Base-by-base conservation (phyloP, 2,888 invertebrate species). In the Hoplodrina blanda region DNA sequence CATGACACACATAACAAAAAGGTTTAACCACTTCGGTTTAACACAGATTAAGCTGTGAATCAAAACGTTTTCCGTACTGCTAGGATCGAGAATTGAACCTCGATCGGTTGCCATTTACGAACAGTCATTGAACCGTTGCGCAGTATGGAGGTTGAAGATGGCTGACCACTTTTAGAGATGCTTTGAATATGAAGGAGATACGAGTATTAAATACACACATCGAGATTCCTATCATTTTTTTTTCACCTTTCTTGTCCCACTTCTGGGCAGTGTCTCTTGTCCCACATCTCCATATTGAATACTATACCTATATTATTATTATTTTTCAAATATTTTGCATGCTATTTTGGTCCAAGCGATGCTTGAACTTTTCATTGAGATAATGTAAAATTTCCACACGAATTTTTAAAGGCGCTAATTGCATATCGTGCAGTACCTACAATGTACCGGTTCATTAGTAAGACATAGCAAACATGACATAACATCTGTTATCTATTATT, bases 71-170 rank as follows among this genome's bases (percentile, higher is more conserved):
- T 81, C 73, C 72, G 79, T 69, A 76, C 30, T 57, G 17, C 46
- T 63, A 50, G 44, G 63, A 73, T 75, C 73, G 65, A 72, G 81
- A 79, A 73, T 77, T 72, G 73, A 83, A 84, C 71, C 62, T 69
- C 76, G 68, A 65, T 72, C 60, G 41, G 57, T 69, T 69, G 52
- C 63, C 57, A 69, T 77, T 80, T 80, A 69, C 62, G 25, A 57
- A 56, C 74, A 82, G 79, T 82, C 80, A 73, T 70, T 75, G 80
- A 82, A 80, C 83, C 84, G 64, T 81, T 85, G 81, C 80, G 60
- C n/a, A 69, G 60, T 63, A 41, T n/a, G 53, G 25, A 20, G 50
- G 17, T 15, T 57, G 53, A 63, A 52, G 80, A 33, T 25, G 15
- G 44, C 15, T n/a, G 10, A 3, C 19, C 64, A 74, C 8, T 49